Conservation (phyloP, 2,113 vertebrate genomes). For the Epinephelus lanceolatus region DNA sequence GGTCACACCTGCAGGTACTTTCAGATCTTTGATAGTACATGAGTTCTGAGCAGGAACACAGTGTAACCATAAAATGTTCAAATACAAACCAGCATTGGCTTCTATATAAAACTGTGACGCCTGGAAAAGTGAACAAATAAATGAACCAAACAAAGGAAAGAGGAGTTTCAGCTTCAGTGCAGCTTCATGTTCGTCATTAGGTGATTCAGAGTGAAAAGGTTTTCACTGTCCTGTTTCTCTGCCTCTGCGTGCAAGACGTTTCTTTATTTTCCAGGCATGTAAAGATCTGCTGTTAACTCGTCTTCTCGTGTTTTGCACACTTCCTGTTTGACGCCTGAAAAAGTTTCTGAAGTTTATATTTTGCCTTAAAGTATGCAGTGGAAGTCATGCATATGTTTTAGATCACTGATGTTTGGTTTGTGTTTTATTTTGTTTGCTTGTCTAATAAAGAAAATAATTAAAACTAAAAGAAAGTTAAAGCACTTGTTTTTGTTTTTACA, state of each 20-base stretch:
- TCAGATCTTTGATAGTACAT: neutral
- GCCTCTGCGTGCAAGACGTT: too few species aligned
- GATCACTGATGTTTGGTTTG: conserved; percentile 51
- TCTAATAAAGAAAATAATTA: conserved; percentile 59
- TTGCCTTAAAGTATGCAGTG: conserved; percentile 68
- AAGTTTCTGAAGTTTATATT: conserved; percentile 40
- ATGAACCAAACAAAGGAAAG: neutral
- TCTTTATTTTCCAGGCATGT: neutral
- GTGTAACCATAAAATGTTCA: neutral
- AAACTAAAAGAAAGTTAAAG: neutral
- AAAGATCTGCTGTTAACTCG: neutral
- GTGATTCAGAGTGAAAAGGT: too few species aligned
- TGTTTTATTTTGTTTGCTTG: conserved; percentile 55
- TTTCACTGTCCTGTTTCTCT: too few species aligned
- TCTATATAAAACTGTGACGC: neutral
- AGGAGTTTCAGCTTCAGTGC: too few species aligned
- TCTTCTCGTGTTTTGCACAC: neutral
- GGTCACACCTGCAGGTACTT: too few species aligned
- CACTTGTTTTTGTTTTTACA: neutral
- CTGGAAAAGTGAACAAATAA: neutral
- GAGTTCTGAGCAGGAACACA: neutral
- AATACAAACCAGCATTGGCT: neutral
- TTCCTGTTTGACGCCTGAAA: neutral
- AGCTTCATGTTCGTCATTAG: neutral
- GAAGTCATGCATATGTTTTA: conserved; percentile 45